Base-by-base conservation (phyloP, 2,888 invertebrate species). In the Odontothrips loti region DNA sequence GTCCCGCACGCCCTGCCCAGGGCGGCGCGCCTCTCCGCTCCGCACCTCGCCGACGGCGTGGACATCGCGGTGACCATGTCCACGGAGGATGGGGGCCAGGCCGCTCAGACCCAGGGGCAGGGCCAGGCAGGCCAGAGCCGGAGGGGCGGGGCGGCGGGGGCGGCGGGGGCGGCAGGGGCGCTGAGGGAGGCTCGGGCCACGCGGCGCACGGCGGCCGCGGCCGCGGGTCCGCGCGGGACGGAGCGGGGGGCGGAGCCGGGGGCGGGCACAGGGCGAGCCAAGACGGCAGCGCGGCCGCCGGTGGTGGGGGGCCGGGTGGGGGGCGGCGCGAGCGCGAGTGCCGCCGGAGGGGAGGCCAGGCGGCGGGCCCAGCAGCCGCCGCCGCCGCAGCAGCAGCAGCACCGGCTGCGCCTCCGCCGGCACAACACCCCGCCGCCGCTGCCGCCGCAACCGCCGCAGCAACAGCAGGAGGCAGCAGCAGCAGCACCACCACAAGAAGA, bases 241-340 rank as follows among this genome's bases (percentile, higher is more conserved):
- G 68, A 75, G 68, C 68, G 23, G 68, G 27, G 23, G 23, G 68
- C 68, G 27, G 68, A 6, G 34, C 34, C 34, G 34, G 34, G n/a
- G n/a, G n/a, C n/a, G n/a, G n/a, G n/a, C n/a, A n/a, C n/a, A n/a
- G 68, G 23, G 27, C 68, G 68, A 27, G 27, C 68, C 68, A 75
- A 75, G 68, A 75, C 23, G 68, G 23, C 68, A 6, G 20, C 58
- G 23, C 23, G 23, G 68, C 27, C n/a, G 68, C 68, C 68, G 27
- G 68, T 75, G 68, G 68, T 75, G 68, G 68, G 68, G 68, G 68
- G 68, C 68, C 68, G 27, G 68, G 68, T 27, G 68, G 68, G 68
- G 68, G 68, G 68, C 68, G 68, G 68, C 68, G 68, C 68, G 68
- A 75, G 68, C 68, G 27, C 23, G 27, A 27, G 23, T 27, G 27